Conservation (phyloP, 2,888 invertebrate genomes). For the Drosophila kambysellisi region DNA sequence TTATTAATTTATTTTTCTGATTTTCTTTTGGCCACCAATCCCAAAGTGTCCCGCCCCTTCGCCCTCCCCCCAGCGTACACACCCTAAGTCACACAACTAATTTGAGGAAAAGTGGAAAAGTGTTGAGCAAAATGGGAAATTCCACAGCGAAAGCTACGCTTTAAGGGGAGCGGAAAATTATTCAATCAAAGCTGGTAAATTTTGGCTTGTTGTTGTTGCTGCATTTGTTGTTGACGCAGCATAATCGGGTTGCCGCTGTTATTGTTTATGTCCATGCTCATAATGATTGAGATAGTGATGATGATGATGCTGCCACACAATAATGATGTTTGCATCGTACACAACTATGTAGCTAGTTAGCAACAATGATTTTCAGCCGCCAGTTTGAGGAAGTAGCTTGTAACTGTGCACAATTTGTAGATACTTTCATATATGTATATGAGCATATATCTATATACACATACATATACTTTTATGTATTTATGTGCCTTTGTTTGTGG, state of each 20-base stretch:
- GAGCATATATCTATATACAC: background rate
- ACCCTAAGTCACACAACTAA: background rate
- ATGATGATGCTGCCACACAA: conserved; percentile 27
- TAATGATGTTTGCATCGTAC: conserved; percentile 39
- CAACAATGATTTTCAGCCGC: conserved; percentile 25
- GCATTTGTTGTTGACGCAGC: conserved; percentile 3
- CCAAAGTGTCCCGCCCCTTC: background rate
- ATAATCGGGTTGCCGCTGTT: conserved; percentile 48
- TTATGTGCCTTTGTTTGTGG: background rate
- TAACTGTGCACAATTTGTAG: conserved; percentile 49
- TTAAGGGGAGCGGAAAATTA: conserved; percentile 55
- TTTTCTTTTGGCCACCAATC: background rate
- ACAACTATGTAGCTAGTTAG: conserved; percentile 17
- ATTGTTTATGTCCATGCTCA: conserved; percentile 46
- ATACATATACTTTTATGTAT: background rate
- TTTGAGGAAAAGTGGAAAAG: conserved; percentile 28
- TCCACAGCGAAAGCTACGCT: conserved; percentile 29
- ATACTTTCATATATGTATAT: conserved; percentile 3
- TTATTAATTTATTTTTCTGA: background rate
- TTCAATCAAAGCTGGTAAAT: conserved; percentile 77
- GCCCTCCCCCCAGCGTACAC: background rate
- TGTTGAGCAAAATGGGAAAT: conserved; percentile 39
- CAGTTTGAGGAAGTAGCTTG: conserved; percentile 67
- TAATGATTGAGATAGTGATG: conserved; percentile 25
- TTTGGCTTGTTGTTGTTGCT: conserved; percentile 19